Conservation (phyloP, 2,888 invertebrate species). For the Hololepta plana region DNA sequence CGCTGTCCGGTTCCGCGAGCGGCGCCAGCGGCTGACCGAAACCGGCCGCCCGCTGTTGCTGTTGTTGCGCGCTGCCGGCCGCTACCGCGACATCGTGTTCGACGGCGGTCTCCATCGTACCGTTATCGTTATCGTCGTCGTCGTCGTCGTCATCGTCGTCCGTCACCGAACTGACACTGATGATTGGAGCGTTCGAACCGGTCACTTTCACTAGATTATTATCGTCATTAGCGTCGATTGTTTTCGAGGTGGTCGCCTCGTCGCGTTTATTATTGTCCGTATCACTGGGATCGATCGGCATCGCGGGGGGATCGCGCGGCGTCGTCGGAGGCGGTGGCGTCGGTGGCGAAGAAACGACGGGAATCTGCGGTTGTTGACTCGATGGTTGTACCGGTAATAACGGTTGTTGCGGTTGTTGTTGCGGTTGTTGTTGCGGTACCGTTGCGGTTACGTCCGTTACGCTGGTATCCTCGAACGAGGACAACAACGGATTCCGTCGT, state of each 20-base stretch:
- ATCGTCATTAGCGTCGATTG: no score
- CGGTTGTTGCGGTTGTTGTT: no score
- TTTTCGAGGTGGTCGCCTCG: conserved; percentile 20
- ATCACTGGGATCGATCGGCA: conserved; percentile 15
- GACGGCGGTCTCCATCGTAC: conserved; percentile 2
- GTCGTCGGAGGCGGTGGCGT: conserved; percentile 27
- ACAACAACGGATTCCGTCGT: conserved; percentile 20
- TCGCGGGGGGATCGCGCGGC: no score
- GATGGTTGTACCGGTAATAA: no score
- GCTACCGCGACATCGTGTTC: conserved; percentile 6
- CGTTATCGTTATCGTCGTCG: conserved; percentile 12
- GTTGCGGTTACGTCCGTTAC: no score
- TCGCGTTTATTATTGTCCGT: conserved; percentile 19
- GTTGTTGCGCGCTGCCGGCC: background rate
- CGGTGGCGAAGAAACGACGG: no score
- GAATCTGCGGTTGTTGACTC: no score
- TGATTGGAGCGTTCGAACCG: conserved; percentile 33
- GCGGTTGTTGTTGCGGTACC: no score
- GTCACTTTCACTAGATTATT: conserved; percentile 16
- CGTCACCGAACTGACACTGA: conserved; percentile 55
- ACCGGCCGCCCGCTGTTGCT: no score
- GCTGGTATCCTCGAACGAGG: conserved; percentile 31
- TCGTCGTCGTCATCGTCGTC: conserved; percentile 30
- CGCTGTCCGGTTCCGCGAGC: conserved; percentile 49
- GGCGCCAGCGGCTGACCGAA: no score